Conservation (phyloP, 2,113 vertebrate species). For the Ciconia maguari region DNA sequence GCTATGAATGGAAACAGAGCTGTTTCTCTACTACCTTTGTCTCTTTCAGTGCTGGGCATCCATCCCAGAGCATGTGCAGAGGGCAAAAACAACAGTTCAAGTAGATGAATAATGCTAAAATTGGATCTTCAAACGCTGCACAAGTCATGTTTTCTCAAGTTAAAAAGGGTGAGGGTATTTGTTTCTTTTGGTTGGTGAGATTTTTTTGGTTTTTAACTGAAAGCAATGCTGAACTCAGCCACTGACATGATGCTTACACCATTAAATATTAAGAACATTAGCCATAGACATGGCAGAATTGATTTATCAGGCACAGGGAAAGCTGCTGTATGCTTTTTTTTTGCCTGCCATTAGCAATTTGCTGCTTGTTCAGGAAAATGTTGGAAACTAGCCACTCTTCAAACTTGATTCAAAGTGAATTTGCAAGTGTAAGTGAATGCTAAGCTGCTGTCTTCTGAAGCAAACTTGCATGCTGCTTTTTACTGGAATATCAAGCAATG, state of each 20-base stretch:
- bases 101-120: background rate
- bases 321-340: background rate
- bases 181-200: background rate
- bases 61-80: background rate
- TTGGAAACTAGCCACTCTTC: background rate
- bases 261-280: background rate
- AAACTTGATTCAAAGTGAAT: background rate
- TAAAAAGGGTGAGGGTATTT: background rate
- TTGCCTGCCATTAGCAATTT: background rate
- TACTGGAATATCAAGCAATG: background rate
- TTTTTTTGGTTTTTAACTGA: background rate
- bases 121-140: background rate
- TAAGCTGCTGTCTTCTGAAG: background rate
- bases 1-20: background rate
- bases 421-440: background rate
- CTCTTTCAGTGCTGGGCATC: background rate
- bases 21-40: background rate
- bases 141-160: background rate
- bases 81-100: background rate
- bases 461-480: background rate
- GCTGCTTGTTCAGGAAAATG: background rate
- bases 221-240: background rate
- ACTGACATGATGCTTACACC: background rate
- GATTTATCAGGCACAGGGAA: background rate
- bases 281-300: background rate